A percentile compares a stretch with the other conserved stretches of the same genome.
These are phyloP conservation scores for Dromococcyx pavoninus DNA, from an alignment of 2,797 vertebrate genomes.

Conservation along the genomic window DNA sequence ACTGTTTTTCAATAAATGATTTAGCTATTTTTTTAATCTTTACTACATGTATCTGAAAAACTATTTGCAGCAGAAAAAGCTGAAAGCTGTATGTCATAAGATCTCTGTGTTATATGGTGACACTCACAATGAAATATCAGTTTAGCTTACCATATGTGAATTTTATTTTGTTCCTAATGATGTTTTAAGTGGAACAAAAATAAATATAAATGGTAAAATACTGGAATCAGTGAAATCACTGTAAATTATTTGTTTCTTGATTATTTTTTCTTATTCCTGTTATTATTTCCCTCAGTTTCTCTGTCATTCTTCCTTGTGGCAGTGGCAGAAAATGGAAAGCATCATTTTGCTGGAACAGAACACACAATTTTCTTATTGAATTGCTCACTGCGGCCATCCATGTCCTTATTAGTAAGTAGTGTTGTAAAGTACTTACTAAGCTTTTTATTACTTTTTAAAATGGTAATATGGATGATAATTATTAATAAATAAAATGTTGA, in stretches of 20 bases:
- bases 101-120: not conserved
- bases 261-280: not conserved
- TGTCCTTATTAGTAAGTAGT: not conserved
- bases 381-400: not conserved
- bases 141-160: not conserved
- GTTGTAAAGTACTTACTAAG: not conserved
- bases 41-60: not conserved
- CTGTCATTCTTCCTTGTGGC: not conserved
- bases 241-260: not conserved
- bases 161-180: not conserved
- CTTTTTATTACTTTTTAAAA: not conserved
- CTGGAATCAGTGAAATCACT: not conserved
- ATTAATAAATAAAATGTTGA: not conserved
- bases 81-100: not conserved
- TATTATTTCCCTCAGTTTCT: not conserved
- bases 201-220: not conserved
- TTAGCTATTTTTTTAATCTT: not conserved
- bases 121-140: not conserved
- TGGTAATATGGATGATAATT: not conserved
- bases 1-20: not conserved
- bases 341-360: not conserved
- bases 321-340: conserved; percentile 17
- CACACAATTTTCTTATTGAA: conserved; percentile 3
- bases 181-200: not conserved
- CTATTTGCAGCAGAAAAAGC: not conserved